Base-by-base conservation (phyloP, 2,888 invertebrate species). In the Ennomos quercinarius region DNA sequence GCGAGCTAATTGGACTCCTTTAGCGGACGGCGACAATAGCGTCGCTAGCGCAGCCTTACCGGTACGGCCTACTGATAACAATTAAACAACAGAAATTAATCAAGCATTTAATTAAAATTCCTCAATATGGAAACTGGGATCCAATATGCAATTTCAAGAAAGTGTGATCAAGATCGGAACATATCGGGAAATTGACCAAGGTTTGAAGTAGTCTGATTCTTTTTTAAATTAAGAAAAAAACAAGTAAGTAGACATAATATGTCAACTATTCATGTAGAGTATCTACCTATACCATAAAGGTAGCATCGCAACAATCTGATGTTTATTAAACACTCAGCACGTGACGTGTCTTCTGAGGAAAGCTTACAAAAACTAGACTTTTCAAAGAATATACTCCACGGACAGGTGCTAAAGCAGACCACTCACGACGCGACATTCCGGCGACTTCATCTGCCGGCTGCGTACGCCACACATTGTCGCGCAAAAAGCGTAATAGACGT, bases 401-500 rank as follows among this genome's bases (percentile, higher is more conserved):
- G 63, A 67, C 81, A 79, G 81, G 76, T 83, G 81, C 34, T 52
- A 61, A 63, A 41, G 50, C 52, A 43, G 57, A 67, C 70, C 65
- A 67, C 67, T 64, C 68, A 69, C 68, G 66, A 57, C 64, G 67
- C 66, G 55, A 52, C 67, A 69, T 67, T 69, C 67, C 64, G 10
- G 11, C 63, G 60, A 56, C 60, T 58, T 62, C 77, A 75, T 71
- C 76, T 74, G 72, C 71, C 42, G 50, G 39, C 50, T 41, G 50
- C 78, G 73, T 41, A 53, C 70, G 68, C 74, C 67, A 73, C 74
- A 64, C 67, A 56, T 67, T 72, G 73, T 61, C 70, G 59, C 61
- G 72, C 81, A 89, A 89, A 87, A 89, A 88, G 78, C 65, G 60
- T 81, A 78, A 77, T 75, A 57, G 68, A 58, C 71, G 68, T 71